A percentile compares a stretch with the other conserved stretches of the same genome.
phyloP scores from a whole-genome alignment of 2,888 invertebrate species.

The Timema podura region DNA sequence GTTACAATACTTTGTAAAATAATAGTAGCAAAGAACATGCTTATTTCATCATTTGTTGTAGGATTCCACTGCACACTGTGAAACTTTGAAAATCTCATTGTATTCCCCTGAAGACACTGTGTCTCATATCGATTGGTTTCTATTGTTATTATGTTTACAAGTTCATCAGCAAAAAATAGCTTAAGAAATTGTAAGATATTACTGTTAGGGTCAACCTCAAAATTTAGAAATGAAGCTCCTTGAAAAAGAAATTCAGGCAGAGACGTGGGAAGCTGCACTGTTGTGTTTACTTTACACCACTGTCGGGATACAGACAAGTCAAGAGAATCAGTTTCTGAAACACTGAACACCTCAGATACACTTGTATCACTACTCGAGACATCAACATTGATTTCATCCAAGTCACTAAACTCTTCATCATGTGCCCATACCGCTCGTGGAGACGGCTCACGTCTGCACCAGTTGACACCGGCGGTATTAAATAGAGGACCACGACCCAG shows the following conservation, averaged over 20 bases:
- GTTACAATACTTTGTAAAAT: constrained; percentile 5
- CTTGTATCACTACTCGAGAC: no score
- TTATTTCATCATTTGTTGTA: background rate
- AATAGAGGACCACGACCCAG: no score
- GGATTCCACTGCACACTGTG: background rate
- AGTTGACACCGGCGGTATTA: no score
- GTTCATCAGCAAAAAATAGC: background rate
- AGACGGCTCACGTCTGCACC: no score
- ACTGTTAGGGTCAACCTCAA: background rate
- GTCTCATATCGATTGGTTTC: background rate
- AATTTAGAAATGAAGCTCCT: background rate
- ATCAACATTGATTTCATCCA: no score
- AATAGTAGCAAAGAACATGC: background rate
- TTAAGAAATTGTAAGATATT: background rate
- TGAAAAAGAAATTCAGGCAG: background rate
- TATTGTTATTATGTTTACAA: background rate
- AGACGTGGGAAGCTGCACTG: background rate
- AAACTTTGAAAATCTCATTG: background rate
- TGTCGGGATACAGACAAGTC: no score
- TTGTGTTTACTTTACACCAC: background rate
- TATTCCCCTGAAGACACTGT: background rate
- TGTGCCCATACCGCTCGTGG: no score
- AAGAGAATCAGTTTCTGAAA: no score
- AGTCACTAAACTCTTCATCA: no score
- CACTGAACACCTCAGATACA: no score